Evolutionary conservation across 1,140 invertebrate species (phyloP), one percentile per base, ranked within the genome.

Genomic region (Zaprionus tsacasi): DNA sequence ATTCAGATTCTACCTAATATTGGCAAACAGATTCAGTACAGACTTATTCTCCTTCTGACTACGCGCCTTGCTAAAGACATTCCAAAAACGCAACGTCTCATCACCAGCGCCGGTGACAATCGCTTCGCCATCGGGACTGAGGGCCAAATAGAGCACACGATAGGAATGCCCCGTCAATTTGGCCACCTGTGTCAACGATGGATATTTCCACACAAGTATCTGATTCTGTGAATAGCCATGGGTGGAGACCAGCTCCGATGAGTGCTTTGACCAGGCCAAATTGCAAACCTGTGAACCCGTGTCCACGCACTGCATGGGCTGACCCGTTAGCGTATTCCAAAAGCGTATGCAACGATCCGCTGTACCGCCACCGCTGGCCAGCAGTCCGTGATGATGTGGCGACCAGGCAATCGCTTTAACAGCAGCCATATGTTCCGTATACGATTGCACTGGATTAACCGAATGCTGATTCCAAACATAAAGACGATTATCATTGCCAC

Each of bases 371-470:
- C 99, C 99, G 70, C 97, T 98, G 1, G 99, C 99, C 52, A 99
- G 93, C 40, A 99, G 93, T 0, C 99, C 99, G 93, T 99, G 99
- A 93, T 99, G 99, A 94, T 99, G 99, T 0, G 99, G 99, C 5
- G 98, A 99, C 99, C 99, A 99, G 4, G 99, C 99, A 82, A 99
- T 99, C 0, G 99, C 99, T 94, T 99, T 99, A 0, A 99, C 99
- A 0, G 99, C 99, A 0, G 99, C 99, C 83, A 98, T 94, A 93
- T 99, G 99, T 81, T 99, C 98, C 0, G 97, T 98, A 92, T 99
- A 99, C 0, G 98, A 99, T 93, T 99, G 98, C 43, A 98, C 96
- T 0, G 98, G 98, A 11, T 95, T 95, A 1, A 96, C 93, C 1
- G 97, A 97, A 92, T 98, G 98, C 93, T 94, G 94, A 93, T 99